A percentile compares a stretch with the other conserved stretches of the same genome.
These are phyloP conservation scores for Anoplolepis gracilipes DNA, from an alignment of 1,140 invertebrate species.

Conservation along the genomic window DNA sequence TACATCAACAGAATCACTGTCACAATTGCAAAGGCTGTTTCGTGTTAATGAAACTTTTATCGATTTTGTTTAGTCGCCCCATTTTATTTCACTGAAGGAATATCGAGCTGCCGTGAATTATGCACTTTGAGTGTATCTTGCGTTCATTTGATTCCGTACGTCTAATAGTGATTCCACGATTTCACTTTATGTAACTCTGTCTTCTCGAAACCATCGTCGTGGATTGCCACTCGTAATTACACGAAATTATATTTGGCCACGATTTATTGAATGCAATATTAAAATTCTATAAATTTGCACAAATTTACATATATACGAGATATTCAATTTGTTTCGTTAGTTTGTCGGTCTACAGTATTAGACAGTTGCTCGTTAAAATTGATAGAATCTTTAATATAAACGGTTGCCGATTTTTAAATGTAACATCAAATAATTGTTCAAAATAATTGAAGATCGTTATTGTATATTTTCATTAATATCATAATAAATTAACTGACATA, in stretches of 20 bases:
- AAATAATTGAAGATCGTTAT: conserved; percentile 27
- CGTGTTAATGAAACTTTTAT: conserved; percentile 51
- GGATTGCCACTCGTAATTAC: not conserved
- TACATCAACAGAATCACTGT: conserved; percentile 17
- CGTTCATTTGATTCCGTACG: conserved; percentile 6
- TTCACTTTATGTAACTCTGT: conserved; percentile 45
- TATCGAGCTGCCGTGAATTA: conserved; percentile 19
- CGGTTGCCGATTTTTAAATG: not conserved
- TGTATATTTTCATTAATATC: not conserved
- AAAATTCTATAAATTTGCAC: conserved; percentile 1
- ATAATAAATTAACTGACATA: not conserved
- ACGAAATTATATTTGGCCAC: not conserved
- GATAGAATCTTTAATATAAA: not conserved
- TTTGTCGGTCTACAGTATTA: not conserved
- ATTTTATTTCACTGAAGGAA: not conserved
- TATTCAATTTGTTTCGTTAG: not conserved
- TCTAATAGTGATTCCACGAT: not conserved
- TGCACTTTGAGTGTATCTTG: conserved; percentile 8
- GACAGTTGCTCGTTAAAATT: not conserved
- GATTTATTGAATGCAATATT: conserved; percentile 8
- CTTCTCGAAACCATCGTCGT: not conserved
- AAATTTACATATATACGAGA: not conserved
- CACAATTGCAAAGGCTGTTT: conserved; percentile 19
- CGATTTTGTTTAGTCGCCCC: conserved; percentile 7
- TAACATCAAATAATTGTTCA: not conserved